Base-by-base conservation (phyloP, 2,797 vertebrate species). In the Malurus leucopterus region DNA sequence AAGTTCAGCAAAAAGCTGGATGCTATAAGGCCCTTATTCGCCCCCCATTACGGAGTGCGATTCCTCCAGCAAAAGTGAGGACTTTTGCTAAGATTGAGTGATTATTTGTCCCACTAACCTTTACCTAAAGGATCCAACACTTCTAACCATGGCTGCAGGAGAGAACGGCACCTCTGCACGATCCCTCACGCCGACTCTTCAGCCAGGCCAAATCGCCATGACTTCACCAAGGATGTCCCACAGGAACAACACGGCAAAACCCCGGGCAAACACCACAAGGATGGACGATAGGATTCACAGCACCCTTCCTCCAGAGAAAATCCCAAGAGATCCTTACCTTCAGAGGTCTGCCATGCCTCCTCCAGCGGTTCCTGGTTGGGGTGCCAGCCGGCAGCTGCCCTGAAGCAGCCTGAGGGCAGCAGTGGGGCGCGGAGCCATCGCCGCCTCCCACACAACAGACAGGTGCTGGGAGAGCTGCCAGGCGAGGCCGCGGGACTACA, bases 401-500 rank as follows among this genome's bases (percentile, higher is more conserved):
- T 11, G 50, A 51, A 57, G 59, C 69, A 73, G 79, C 61, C 51
- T 40, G 23, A 58, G 57, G 78, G 84, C 85, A 70, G 85, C 49
- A 72, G 64, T 3, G 61, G 36, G 15, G 73, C 43, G 44, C 40
- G 24, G 68, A 82, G 36, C 29, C 47, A 44, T 3, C 63, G 59
- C 85, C 22, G 30, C 80, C 78, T 54, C 86, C 36, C 63, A 7
- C 16, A 3, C 1, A 2, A 41, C 34, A 9, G 8, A 41, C 93
- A 93, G 86, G 94, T 90, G 69, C 77, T 54, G 72, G 74, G 46
- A 71, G 5, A 41, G 63, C 30, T 3, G 70, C 86, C 70, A 8
- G 43, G 14, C 17, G 21, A 4, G 24, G 17, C 12, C 2, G 0
- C 4, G 0, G 51, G 32, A 95, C 94, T 95, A 96, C 95, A 86